Percentiles rank a stretch among this genome's conserved stretches.
Evolutionary conservation across 2,797 vertebrate genomes (phyloP).

Genomic region (Helarctos malayanus): DNA sequence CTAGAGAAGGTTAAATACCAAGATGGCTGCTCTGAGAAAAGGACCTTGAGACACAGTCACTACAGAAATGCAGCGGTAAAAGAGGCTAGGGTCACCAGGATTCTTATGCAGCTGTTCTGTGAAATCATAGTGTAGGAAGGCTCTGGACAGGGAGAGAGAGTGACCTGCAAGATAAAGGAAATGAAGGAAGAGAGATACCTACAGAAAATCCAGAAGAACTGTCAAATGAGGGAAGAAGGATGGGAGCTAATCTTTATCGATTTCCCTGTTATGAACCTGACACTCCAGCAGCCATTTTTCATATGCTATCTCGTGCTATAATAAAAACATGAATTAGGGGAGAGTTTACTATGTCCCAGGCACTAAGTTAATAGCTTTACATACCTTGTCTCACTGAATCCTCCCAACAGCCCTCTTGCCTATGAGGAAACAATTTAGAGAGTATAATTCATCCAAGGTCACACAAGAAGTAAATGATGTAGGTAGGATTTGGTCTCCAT

Average conservation of each 20-base stretch:
- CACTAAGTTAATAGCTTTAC: background rate
- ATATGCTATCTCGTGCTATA: background rate
- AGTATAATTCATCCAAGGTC: background rate
- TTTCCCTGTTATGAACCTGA: background rate
- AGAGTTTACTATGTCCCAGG: background rate
- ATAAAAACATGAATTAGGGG: background rate
- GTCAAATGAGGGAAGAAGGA: background rate
- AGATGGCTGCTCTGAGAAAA: background rate
- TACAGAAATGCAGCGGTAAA: background rate
- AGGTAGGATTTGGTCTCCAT: background rate
- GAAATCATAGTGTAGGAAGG: background rate
- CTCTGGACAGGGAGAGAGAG: background rate
- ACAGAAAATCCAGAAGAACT: background rate
- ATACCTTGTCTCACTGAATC: background rate
- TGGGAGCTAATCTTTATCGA: background rate
- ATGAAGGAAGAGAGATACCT: background rate
- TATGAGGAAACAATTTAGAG: background rate
- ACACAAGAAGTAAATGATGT: background rate
- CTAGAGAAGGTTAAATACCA: background rate
- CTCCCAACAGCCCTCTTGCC: background rate
- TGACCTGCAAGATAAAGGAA: background rate
- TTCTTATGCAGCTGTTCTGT: background rate
- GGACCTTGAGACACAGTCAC: background rate
- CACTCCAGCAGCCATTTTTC: background rate
- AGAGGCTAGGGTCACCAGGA: background rate